Conservation (phyloP, 2,888 invertebrate species). For the Epinotia demarniana region DNA sequence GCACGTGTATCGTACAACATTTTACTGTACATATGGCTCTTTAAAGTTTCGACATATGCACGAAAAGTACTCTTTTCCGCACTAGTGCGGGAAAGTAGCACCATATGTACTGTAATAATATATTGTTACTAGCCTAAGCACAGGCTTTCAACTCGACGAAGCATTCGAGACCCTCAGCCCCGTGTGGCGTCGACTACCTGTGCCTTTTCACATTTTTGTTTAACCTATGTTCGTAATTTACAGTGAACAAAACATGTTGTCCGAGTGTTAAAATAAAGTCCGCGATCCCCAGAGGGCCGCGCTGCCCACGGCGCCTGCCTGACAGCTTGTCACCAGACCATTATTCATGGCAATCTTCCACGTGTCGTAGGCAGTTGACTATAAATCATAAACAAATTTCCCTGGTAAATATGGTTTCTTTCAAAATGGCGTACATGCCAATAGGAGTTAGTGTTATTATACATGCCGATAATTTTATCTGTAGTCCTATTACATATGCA, state of each 20-base stretch:
- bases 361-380: conserved; percentile 69
- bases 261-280: conserved; percentile 44
- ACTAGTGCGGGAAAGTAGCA: too few species aligned
- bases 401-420: conserved; percentile 40
- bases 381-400: conserved; percentile 63
- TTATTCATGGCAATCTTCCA: conserved; percentile 78
- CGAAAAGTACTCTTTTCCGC: too few species aligned
- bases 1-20: too few species aligned
- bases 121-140: neutral
- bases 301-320: conserved; percentile 49
- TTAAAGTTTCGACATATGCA: too few species aligned
- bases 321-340: conserved; percentile 69
- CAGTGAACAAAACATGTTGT: conserved; percentile 22
- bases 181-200: neutral
- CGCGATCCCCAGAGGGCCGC: conserved; percentile 44
- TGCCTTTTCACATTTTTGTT: neutral
- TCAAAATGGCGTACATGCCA: neutral
- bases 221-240: neutral
- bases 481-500: neutral
- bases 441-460: neutral
- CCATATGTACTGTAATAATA: too few species aligned
- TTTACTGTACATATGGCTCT: too few species aligned
- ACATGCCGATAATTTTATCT: neutral
- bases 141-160: neutral
- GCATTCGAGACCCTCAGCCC: neutral